phyloP scores from a whole-genome alignment of 1,140 invertebrate genomes.

The Archivesica marissinica region DNA sequence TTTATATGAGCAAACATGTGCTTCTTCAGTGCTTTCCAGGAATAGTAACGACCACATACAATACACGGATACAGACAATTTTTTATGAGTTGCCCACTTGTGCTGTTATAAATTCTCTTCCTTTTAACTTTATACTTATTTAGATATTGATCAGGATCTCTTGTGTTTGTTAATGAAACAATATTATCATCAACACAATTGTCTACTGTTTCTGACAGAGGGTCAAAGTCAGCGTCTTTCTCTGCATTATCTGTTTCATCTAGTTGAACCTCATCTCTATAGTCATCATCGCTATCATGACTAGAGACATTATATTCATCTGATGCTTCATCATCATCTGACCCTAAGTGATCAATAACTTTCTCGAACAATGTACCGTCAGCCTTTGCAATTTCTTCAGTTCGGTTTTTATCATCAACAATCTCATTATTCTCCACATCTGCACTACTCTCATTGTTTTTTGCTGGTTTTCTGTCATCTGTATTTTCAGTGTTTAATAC shows the following conservation, averaged over 20 bases:
- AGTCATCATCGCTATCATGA: conserved; percentile 16
- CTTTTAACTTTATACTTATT: conserved; percentile 6
- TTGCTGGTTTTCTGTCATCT: background rate
- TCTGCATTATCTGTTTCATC: conserved; percentile 10
- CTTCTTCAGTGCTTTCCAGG: conserved; percentile 22
- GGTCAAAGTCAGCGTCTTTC: background rate
- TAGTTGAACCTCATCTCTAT: background rate
- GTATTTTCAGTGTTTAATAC: background rate
- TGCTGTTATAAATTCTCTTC: background rate
- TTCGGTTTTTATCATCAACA: background rate
- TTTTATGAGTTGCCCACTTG: background rate
- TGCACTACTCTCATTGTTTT: too few relatives aligned
- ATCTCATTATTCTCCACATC: background rate
- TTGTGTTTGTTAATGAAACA: background rate
- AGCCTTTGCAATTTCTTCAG: background rate
- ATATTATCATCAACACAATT: background rate
- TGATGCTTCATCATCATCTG: background rate
- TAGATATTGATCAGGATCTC: background rate
- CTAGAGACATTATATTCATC: background rate
- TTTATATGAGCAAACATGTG: conserved; percentile 38
- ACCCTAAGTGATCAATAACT: background rate
- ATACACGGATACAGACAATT: conserved; percentile 43
- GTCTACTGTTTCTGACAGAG: background rate
- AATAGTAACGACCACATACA: conserved; percentile 28
- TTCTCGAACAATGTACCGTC: background rate